Conservation (phyloP, 2,888 invertebrate genomes). For the Cantharis nigra region DNA sequence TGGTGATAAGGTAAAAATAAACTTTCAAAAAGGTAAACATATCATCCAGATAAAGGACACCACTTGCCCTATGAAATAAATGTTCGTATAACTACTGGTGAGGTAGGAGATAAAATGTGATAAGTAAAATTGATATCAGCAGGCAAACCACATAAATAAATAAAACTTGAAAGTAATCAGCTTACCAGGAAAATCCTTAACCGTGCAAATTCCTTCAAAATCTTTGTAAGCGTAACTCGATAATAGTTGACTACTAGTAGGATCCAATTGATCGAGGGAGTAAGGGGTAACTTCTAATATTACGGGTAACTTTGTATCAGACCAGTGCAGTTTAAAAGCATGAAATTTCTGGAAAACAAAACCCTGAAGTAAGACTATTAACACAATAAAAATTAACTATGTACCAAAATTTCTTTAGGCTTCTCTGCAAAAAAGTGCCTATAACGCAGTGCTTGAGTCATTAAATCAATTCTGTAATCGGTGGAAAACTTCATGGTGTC, state of each 20-base stretch:
- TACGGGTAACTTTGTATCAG: conserved; percentile 85
- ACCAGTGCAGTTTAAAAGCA: conserved; percentile 97
- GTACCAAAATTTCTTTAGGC: conserved; percentile 77
- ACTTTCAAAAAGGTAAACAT: background rate
- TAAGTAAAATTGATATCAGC: background rate
- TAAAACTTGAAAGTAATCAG: background rate
- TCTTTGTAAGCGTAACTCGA: conserved; percentile 87
- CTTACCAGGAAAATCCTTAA: conserved; percentile 80
- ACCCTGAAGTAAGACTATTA: background rate
- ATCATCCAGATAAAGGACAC: background rate
- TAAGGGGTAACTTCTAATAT: conserved; percentile 91
- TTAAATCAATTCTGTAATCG: conserved; percentile 88
- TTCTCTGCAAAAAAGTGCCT: conserved; percentile 81
- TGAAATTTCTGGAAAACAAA: conserved; percentile 62
- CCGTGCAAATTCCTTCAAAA: conserved; percentile 78
- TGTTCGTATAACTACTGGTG: background rate
- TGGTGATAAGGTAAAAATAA: background rate
- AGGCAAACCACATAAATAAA: background rate
- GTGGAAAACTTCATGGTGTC: conserved; percentile 97
- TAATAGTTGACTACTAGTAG: conserved; percentile 78
- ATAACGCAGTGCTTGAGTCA: conserved; percentile 88
- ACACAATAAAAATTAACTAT: background rate
- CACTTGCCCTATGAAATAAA: background rate
- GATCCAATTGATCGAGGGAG: conserved; percentile 90
- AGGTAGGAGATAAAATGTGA: background rate